Evolutionary conservation across 2,113 vertebrate genomes (phyloP).

Genomic region (Emydocephalus ijimae): DNA sequence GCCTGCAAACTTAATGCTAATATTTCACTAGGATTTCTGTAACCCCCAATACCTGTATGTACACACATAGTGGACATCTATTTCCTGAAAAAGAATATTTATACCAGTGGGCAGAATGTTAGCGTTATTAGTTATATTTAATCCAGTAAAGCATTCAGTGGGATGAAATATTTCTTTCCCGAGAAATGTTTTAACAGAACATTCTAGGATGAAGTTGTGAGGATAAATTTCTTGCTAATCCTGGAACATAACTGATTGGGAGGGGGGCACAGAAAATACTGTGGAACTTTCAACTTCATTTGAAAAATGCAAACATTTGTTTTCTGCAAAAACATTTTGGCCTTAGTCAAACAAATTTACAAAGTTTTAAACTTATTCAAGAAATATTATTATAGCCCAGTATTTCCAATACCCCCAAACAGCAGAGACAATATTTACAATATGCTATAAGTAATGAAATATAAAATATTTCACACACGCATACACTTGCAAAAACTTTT

Average conservation of each 20-base stretch:
- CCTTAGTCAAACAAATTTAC: neutral
- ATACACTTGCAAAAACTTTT: neutral
- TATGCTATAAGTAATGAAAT: neutral
- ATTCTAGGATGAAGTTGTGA: neutral
- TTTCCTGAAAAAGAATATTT: constrained; percentile 38
- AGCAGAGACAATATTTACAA: neutral
- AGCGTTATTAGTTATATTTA: constrained; percentile 15
- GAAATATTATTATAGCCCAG: neutral
- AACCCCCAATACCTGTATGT: neutral
- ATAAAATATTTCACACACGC: neutral
- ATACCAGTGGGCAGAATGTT: constrained; percentile 10
- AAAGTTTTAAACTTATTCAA: neutral
- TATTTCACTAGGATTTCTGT: constrained; percentile 42
- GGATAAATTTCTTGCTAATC: neutral
- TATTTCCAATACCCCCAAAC: neutral
- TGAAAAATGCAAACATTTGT: neutral
- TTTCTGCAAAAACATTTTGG: neutral
- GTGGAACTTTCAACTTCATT: neutral
- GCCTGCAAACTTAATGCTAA: constrained; percentile 38
- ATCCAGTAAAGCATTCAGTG: neutral
- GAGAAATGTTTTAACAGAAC: constrained; percentile 8
- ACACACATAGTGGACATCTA: constrained; percentile 34
- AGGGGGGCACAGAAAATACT: neutral
- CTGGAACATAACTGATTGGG: neutral
- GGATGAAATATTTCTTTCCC: constrained; percentile 2